Conservation (phyloP, 2,888 invertebrate species). For the Scaptomyza tumidula region DNA sequence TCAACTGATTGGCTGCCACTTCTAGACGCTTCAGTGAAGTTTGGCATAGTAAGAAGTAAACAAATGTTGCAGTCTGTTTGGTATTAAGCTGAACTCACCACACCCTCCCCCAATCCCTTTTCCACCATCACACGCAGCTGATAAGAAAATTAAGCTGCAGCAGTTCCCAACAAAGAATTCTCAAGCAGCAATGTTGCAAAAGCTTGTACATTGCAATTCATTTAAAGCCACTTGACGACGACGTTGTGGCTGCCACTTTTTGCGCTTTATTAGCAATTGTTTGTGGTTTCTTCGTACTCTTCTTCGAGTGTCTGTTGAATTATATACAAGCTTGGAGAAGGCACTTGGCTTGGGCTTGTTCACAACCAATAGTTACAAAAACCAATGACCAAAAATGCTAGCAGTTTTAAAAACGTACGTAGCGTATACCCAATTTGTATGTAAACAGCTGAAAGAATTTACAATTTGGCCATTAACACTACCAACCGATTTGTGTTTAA, state of each 20-base stretch:
- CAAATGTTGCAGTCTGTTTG: conserved; percentile 59
- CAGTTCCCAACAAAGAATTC: conserved; percentile 9
- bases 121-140: conserved; percentile 14
- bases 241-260: conserved; percentile 33
- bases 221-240: conserved; percentile 56
- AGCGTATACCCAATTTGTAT: no score
- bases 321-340: conserved; percentile 21
- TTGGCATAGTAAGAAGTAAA: conserved; percentile 58
- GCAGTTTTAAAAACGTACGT: conserved; percentile 6
- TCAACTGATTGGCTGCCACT: conserved; percentile 64
- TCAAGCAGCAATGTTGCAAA: conserved; percentile 45
- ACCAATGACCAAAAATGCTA: conserved; percentile 15
- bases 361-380: background rate
- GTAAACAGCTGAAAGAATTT: conserved; percentile 24
- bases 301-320: conserved; percentile 15
- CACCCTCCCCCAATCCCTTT: background rate
- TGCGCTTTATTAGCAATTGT: conserved; percentile 34
- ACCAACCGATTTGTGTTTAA: background rate
- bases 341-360: background rate
- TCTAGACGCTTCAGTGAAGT: conserved; percentile 40
- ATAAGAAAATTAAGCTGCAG: conserved; percentile 40
- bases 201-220: conserved; percentile 46
- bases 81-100: background rate
- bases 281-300: conserved; percentile 6
- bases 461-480: conserved; percentile 13